Percentiles rank a stretch among this genome's conserved stretches.
phyloP scores from a whole-genome alignment of 2,113 vertebrate species.

The Poeciliopsis occidentalis region DNA sequence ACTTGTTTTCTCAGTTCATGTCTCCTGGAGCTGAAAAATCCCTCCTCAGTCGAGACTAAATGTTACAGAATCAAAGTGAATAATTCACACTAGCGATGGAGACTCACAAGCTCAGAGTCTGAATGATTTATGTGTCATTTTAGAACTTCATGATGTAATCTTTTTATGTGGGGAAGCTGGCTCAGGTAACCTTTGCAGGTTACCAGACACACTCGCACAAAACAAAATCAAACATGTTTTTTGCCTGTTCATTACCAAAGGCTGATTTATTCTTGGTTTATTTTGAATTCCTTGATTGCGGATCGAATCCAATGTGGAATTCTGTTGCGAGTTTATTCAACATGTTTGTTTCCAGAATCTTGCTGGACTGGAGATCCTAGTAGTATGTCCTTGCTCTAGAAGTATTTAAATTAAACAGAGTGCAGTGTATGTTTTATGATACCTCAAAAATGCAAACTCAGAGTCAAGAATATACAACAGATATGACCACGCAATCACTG shows the following conservation, averaged over 20 bases:
- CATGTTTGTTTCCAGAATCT: constrained; percentile 9
- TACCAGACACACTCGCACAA: constrained; percentile 8
- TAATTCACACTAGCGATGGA: constrained; percentile 69
- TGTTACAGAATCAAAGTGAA: constrained; percentile 78
- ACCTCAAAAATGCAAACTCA: constrained; percentile 6
- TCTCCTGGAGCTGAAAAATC: constrained; percentile 30
- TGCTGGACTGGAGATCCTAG: constrained; percentile 2
- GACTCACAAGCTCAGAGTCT: constrained; percentile 58
- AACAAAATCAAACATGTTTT: background rate
- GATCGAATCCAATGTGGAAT: constrained; percentile 3
- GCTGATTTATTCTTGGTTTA: constrained; percentile 3
- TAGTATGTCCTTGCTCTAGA: constrained; percentile 19
- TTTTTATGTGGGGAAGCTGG: constrained; percentile 35
- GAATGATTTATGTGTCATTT: constrained; percentile 78
- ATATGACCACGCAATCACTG: no score
- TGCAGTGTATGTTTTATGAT: constrained; percentile 10
- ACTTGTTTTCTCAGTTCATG: constrained; percentile 21
- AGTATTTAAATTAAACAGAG: constrained; percentile 6
- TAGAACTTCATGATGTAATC: constrained; percentile 67
- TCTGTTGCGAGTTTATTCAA: constrained; percentile 20
- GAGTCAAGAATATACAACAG: constrained; percentile 17
- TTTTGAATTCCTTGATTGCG: constrained; percentile 4
- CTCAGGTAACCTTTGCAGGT: constrained; percentile 41
- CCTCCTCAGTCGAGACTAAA: constrained; percentile 62
- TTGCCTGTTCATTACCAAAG: background rate